These are phyloP conservation scores for Diadumene lineata DNA, from an alignment of 92 coral and sea anemone species.

Conservation along the genomic window DNA sequence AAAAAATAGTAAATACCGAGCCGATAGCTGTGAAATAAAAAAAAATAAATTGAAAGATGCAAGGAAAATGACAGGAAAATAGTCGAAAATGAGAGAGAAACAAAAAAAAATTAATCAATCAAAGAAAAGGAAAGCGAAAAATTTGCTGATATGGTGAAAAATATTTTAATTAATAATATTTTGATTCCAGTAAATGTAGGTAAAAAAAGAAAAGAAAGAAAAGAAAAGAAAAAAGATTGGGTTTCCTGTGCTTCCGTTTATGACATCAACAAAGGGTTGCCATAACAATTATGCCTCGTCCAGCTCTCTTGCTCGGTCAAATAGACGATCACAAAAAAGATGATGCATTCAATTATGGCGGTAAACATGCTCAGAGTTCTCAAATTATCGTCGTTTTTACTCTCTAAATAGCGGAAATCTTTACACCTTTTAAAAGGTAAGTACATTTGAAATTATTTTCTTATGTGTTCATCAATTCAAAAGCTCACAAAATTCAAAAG, in stretches of 20 bases:
- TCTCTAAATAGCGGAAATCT: background rate
- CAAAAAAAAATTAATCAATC: too few relatives aligned
- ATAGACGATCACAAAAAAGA: background rate
- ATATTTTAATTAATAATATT: too few relatives aligned
- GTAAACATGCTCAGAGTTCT: background rate
- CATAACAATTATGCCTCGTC: background rate
- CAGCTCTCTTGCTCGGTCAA: background rate
- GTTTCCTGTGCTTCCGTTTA: background rate
- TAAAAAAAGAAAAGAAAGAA: too few relatives aligned
- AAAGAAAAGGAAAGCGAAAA: too few relatives aligned
- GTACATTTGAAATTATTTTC: background rate
- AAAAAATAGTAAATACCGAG: too few relatives aligned
- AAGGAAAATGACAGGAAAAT: too few relatives aligned
- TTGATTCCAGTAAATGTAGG: too few relatives aligned
- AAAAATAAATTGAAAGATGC: too few relatives aligned
- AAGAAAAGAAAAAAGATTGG: too few relatives aligned
- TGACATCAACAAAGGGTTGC: conserved; percentile 6
- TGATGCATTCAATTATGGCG: background rate
- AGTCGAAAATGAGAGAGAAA: too few relatives aligned
- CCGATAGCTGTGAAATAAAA: too few relatives aligned
- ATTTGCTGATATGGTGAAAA: too few relatives aligned
- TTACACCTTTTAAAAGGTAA: background rate
- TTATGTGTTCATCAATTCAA: background rate
- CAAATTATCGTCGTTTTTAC: conserved; percentile 1
- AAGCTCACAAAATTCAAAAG: background rate